Base-by-base conservation (phyloP, 2,797 vertebrate species). In the Xerus rutilus region DNA sequence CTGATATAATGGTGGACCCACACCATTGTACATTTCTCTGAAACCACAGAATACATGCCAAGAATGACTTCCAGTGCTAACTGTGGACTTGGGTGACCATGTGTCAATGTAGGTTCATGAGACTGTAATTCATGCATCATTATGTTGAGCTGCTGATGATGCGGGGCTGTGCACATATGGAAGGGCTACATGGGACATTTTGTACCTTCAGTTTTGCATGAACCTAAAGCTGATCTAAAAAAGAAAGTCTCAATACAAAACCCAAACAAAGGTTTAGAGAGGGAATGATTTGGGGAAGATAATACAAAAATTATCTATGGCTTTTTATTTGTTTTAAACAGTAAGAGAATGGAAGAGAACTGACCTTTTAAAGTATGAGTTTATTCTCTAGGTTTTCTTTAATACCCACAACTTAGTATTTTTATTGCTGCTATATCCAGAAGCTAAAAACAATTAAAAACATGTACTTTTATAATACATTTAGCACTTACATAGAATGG, bases 361-460 rank as follows among this genome's bases (percentile, higher is more conserved):
- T 65, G 43, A 96, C 82, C 81, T 86, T 94, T 95, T 43, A 81
- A 96, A 87, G 77, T 87, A 87, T 57, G 67, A 90, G 67, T 96
- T 96, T 96, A 96, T 94, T 97, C 74, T 89, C 69, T 64, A 86
- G 18, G 35, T 86, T 97, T 96, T 93, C 57, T 93, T 96, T 81
- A 94, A 95, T 81, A 95, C 43, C 73, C 82, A 97, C 83, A 97
- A 93, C 82, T 92, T 81, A 91, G 86, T 93, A 86, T 83, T 97
- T 95, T 97, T 93, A 95, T 93, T 96, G 94, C 62, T 94, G 77
- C 85, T 92, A 35, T 62, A 89, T 76, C 43, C 91, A 96, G 83
- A 82, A 83, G 73, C 35, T 69, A 79, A 92, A 92, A 92, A 84
- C 89, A 95, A 92, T 10, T 73, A 84, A 95, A 90, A 95, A 82